phyloP scores from a whole-genome alignment of 1,140 invertebrate species.

The Cydia pomonella region DNA sequence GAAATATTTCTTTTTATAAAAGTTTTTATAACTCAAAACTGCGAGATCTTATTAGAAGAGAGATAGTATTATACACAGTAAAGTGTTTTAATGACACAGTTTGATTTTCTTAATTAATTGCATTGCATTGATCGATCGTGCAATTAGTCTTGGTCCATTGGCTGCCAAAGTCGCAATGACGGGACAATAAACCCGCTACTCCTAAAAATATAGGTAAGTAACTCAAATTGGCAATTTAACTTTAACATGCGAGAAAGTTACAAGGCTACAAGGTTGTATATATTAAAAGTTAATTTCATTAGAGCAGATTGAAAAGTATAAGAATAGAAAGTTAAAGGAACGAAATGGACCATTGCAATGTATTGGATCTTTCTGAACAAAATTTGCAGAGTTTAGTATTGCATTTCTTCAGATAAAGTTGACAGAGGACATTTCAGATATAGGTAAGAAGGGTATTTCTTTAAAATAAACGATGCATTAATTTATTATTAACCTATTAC shows the following conservation, averaged over 20 bases:
- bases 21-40: not conserved
- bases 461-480: too few relatives aligned
- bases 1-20: not conserved
- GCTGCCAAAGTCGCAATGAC: too few relatives aligned
- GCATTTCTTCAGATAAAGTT: not conserved
- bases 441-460: too few relatives aligned
- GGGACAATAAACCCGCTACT: not conserved
- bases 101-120: too few relatives aligned
- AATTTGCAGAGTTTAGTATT: not conserved
- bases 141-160: too few relatives aligned
- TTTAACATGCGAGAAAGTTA: not conserved
- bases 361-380: not conserved
- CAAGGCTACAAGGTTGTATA: not conserved
- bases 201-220: not conserved
- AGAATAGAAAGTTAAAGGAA: not conserved
- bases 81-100: too few relatives aligned
- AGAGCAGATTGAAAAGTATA: not conserved
- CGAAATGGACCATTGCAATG: not conserved
- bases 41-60: too few relatives aligned
- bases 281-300: not conserved
- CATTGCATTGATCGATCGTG: too few relatives aligned
- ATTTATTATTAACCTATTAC: too few relatives aligned
- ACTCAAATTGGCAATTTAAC: not conserved
- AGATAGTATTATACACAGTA: too few relatives aligned
- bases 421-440: not conserved